These are phyloP conservation scores for Cepphus grylle DNA, from an alignment of 2,113 vertebrate species.

Conservation along the genomic window DNA sequence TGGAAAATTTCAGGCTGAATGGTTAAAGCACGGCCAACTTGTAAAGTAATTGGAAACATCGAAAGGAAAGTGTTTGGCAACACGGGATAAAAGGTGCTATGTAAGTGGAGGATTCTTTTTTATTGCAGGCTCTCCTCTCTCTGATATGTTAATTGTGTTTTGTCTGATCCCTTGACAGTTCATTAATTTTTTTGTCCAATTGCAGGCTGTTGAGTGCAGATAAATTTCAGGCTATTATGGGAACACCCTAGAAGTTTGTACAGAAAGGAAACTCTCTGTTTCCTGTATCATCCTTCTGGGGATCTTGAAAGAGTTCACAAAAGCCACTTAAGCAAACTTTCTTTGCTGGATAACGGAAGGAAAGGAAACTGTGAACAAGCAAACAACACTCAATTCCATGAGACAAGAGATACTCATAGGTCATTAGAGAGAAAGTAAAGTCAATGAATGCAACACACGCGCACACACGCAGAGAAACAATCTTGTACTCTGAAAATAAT, in stretches of 20 bases:
- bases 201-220: slow-evolving; percentile 48
- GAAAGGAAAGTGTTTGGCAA: slow-evolving; percentile 9
- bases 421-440: slow-evolving; percentile 46
- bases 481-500: background rate
- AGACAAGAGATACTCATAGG: slow-evolving; percentile 40
- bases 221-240: slow-evolving; percentile 61
- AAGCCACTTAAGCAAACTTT: slow-evolving; percentile 66
- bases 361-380: slow-evolving; percentile 73
- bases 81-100: background rate
- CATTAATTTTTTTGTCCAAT: slow-evolving; percentile 55
- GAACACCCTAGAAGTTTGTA: slow-evolving; percentile 64
- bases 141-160: slow-evolving; percentile 34
- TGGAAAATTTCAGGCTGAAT: slow-evolving; percentile 35
- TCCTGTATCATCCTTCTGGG: slow-evolving; percentile 75
- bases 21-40: background rate
- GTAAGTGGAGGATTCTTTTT: background rate
- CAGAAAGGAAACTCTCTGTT: slow-evolving; percentile 64
- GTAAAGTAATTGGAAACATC: background rate
- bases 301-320: slow-evolving; percentile 66
- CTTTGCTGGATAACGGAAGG: slow-evolving; percentile 64
- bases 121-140: background rate
- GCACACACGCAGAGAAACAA: background rate
- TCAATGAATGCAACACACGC: background rate
- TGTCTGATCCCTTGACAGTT: slow-evolving; percentile 29
- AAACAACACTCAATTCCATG: slow-evolving; percentile 54